Evolutionary conservation across 2,113 vertebrate genomes (phyloP).

Genomic region (Pitta sordida): DNA sequence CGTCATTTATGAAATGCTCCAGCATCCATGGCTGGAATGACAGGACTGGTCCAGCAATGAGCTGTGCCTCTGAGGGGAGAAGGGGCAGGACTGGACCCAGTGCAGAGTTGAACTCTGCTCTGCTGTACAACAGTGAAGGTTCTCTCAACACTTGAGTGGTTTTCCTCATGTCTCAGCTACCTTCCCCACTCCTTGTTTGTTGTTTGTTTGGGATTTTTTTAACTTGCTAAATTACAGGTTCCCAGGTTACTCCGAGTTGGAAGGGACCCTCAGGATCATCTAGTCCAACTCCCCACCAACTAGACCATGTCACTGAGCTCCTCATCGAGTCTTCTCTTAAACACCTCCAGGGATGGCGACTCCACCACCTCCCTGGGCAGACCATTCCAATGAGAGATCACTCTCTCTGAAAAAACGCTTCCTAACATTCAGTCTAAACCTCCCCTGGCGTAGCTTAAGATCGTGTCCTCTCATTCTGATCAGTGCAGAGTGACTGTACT

Average conservation of each 20-base stretch:
- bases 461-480: too few relatives aligned
- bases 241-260: too few relatives aligned
- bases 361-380: too few relatives aligned
- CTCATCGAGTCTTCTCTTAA: too few relatives aligned
- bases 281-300: too few relatives aligned
- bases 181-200: neutral
- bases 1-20: neutral
- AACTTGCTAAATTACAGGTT: neutral
- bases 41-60: rapidly evolving
- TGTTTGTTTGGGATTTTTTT: neutral
- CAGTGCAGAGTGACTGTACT: neutral
- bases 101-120: neutral
- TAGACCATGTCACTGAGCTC: too few relatives aligned
- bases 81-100: neutral
- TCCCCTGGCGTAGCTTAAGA: too few relatives aligned
- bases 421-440: too few relatives aligned
- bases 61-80: neutral
- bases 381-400: too few relatives aligned
- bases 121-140: neutral
- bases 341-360: too few relatives aligned
- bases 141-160: neutral
- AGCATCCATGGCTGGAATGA: neutral
- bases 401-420: too few relatives aligned
- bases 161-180: neutral
- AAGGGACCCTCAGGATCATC: too few relatives aligned